A percentile compares a stretch with the other conserved stretches of the same genome.
Conservation (phyloP, 2,888 invertebrate genomes). For the Elmis aenea region DNA sequence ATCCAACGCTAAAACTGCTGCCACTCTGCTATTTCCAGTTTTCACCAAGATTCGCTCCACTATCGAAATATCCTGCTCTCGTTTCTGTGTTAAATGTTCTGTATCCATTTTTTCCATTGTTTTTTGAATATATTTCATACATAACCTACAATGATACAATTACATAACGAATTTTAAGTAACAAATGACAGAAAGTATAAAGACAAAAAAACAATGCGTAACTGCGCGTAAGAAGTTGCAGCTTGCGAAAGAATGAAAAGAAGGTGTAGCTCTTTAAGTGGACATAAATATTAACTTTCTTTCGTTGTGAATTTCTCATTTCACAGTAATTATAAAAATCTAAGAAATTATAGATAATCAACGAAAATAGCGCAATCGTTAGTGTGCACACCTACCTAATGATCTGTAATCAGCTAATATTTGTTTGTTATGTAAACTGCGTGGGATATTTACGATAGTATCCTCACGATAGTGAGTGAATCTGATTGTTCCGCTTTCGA, state of each 20-base stretch:
- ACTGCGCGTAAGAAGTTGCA: no score
- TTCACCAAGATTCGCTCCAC: slow-evolving; percentile 54
- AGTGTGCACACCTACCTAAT: no score
- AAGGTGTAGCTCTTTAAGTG: background rate
- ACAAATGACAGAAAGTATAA: background rate
- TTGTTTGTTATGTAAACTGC: no score
- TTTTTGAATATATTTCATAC: slow-evolving; percentile 53
- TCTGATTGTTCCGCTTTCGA: slow-evolving; percentile 14
- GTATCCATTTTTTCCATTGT: slow-evolving; percentile 50
- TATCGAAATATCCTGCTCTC: slow-evolving; percentile 51
- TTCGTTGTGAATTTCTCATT: background rate
- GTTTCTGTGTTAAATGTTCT: slow-evolving; percentile 36
- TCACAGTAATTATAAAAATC: no score
- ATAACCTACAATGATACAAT: slow-evolving; percentile 45
- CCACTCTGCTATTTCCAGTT: slow-evolving; percentile 55
- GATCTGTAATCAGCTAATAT: no score
- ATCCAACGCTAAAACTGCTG: slow-evolving; percentile 70
- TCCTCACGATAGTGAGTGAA: no score
- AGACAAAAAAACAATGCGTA: no score
- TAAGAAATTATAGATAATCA: no score
- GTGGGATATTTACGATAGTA: no score
- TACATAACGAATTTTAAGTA: background rate
- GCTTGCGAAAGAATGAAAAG: no score
- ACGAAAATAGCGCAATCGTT: no score
- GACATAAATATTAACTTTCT: background rate